Evolutionary conservation across 53 echinoderm and acorn worm genomes (phyloP).

Genomic region (Holothuria scabra): DNA sequence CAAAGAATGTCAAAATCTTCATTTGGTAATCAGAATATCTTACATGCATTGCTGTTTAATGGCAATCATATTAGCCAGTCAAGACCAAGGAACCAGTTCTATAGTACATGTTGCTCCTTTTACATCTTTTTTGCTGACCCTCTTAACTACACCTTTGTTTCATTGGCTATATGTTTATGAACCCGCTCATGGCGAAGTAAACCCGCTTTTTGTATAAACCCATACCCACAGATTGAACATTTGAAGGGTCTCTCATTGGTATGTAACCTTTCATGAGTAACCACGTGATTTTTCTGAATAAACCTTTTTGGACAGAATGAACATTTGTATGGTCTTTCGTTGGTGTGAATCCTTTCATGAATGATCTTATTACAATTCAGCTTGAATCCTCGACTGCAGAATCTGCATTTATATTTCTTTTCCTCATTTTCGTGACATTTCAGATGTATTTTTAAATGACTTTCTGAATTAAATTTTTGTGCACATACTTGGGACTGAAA

Average conservation of each 20-base stretch:
- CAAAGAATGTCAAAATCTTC: too few relatives aligned
- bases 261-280: neutral
- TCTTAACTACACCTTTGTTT: too few relatives aligned
- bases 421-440: neutral
- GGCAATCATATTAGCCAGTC: too few relatives aligned
- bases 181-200: neutral
- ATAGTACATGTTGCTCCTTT: too few relatives aligned
- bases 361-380: neutral
- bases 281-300: neutral
- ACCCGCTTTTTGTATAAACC: neutral
- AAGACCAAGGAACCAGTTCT: too few relatives aligned
- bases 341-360: neutral
- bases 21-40: too few relatives aligned
- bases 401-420: neutral
- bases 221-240: neutral
- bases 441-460: neutral
- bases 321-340: neutral
- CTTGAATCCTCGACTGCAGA: neutral
- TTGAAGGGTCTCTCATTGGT: constrained; percentile 1
- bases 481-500: neutral
- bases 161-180: neutral
- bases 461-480: neutral
- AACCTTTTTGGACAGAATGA: neutral
- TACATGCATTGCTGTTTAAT: too few relatives aligned
- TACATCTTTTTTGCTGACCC: too few relatives aligned